phyloP scores from a whole-genome alignment of 2,113 vertebrate species.

The Gallinago undulata region DNA sequence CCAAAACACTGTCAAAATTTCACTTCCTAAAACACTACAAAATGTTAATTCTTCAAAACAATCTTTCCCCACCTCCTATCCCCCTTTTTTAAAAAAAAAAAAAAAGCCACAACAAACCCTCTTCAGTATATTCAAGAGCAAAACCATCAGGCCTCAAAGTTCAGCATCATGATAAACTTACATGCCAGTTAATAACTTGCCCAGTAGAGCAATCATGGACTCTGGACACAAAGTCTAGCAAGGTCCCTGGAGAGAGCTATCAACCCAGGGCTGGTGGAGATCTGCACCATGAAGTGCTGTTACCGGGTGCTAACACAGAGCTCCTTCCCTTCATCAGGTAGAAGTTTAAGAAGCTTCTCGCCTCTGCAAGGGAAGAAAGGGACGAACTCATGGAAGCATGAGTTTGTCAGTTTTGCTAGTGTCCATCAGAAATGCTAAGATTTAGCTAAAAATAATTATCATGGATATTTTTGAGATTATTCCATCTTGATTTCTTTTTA shows the following conservation, averaged over 20 bases:
- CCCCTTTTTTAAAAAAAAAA: not conserved
- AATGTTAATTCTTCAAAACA: not conserved
- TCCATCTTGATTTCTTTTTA: not conserved
- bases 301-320: not conserved
- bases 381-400: not conserved
- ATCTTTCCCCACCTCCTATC: no score
- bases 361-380: not conserved
- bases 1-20: not conserved
- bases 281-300: not conserved
- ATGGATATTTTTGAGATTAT: not conserved
- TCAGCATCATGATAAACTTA: not conserved
- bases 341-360: not conserved
- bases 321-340: not conserved
- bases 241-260: not conserved
- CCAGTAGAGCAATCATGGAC: not conserved
- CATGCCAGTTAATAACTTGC: slow-evolving; percentile 10
- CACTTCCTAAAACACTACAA: not conserved
- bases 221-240: not conserved
- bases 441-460: not conserved
- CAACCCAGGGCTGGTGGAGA: not conserved
- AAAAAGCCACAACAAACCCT: not conserved
- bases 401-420: not conserved
- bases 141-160: not conserved
- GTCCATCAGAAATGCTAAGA: not conserved
- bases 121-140: not conserved